Conservation (phyloP, 2,888 invertebrate genomes). For the Drosophila testacea region DNA sequence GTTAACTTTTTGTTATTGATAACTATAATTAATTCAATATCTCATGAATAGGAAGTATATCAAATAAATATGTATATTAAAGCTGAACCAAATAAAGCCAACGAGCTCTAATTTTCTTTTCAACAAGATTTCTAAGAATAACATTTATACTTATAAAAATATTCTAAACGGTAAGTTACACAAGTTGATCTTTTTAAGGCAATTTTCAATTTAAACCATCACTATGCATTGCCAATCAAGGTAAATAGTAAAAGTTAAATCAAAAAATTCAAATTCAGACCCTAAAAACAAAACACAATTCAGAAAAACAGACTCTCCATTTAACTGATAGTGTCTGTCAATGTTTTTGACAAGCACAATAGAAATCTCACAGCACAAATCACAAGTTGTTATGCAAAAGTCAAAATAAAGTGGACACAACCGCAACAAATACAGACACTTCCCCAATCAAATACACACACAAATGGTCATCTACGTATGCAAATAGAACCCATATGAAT, state of each 20-base stretch:
- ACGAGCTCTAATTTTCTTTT: no score
- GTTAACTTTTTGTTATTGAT: no score
- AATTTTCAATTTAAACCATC: constrained; percentile 14
- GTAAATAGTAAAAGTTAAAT: constrained; percentile 1
- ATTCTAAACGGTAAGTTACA: no score
- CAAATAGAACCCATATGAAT: constrained; percentile 18
- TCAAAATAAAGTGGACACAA: constrained; percentile 14
- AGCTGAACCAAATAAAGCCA: no score
- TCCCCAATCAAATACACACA: neutral
- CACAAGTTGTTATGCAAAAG: constrained; percentile 26
- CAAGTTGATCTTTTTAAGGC: no score
- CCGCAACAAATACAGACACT: constrained; percentile 10
- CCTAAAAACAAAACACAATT: constrained; percentile 4
- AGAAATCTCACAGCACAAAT: constrained; percentile 23
- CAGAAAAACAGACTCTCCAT: constrained; percentile 18
- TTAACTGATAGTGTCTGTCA: constrained; percentile 23
- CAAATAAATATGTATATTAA: no score
- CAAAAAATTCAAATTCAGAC: constrained; percentile 14
- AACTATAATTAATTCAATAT: no score
- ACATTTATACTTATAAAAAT: no score
- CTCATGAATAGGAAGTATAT: no score
- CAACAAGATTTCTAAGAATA: no score
- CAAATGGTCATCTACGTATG: constrained; percentile 21
- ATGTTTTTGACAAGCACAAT: constrained; percentile 39
- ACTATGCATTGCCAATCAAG: constrained; percentile 4